phyloP scores from a whole-genome alignment of 2,888 invertebrate genomes.

The Himalopsyche anomala region DNA sequence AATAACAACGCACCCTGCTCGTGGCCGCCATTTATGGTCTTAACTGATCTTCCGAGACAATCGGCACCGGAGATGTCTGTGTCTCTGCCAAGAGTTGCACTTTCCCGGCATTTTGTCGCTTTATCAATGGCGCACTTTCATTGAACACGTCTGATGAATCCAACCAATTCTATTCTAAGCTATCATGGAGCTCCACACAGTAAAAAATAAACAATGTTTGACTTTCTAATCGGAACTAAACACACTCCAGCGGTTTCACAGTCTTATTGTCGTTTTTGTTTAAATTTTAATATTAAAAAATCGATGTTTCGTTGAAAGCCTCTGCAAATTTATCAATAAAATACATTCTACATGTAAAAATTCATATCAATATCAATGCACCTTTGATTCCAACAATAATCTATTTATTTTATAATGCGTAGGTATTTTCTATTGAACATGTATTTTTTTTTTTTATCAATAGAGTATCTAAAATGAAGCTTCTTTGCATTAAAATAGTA shows the following conservation, averaged over 20 bases:
- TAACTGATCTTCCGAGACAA: constrained; percentile 38
- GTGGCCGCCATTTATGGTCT: constrained; percentile 58
- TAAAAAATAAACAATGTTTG: not conserved
- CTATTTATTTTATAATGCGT: not conserved
- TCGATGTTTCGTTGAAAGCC: constrained; percentile 31
- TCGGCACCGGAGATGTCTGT: constrained; percentile 22
- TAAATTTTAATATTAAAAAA: constrained; percentile 11
- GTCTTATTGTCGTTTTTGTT: constrained; percentile 37
- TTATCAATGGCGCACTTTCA: not conserved
- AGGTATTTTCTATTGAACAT: constrained; percentile 3
- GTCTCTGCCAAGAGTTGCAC: constrained; percentile 27
- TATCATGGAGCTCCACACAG: not conserved
- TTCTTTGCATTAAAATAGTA: not conserved
- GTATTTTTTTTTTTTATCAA: not conserved
- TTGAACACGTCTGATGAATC: not conserved
- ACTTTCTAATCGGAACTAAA: not conserved
- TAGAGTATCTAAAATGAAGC: not conserved
- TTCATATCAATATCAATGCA: not conserved
- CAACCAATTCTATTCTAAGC: not conserved
- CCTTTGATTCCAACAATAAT: constrained; percentile 2
- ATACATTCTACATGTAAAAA: not conserved
- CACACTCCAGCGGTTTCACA: not conserved
- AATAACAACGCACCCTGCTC: constrained; percentile 51
- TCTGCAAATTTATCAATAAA: not conserved
- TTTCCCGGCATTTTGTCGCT: constrained; percentile 30